Conservation (phyloP, 2,797 vertebrate genomes). For the Sebastes miniatus region DNA sequence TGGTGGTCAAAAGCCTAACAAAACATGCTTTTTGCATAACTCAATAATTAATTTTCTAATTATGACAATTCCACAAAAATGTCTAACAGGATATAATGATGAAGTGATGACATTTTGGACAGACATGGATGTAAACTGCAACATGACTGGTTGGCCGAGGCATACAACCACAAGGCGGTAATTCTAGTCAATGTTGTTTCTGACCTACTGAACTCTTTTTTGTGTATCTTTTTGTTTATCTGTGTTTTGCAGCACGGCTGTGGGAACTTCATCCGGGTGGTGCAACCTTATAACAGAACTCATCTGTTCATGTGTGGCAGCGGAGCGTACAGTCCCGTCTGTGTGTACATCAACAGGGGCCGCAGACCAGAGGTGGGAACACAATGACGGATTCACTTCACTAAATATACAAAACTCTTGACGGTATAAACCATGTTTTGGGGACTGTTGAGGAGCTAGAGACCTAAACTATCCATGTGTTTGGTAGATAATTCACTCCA, state of each 20-base stretch:
- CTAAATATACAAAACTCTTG: slow-evolving; percentile 20
- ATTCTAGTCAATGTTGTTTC: too few species aligned
- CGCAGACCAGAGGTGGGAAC: slow-evolving; percentile 90
- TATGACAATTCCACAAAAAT: too few species aligned
- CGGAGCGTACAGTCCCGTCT: slow-evolving; percentile 95
- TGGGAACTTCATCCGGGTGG: slow-evolving; percentile 95
- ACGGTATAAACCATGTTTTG: not conserved
- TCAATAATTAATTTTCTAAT: too few species aligned
- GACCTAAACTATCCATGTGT: not conserved
- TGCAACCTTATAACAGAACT: slow-evolving; percentile 94
- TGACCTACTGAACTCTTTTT: not conserved
- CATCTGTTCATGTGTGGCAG: slow-evolving; percentile 97
- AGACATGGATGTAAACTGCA: too few species aligned
- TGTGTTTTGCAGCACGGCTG: slow-evolving; percentile 88
- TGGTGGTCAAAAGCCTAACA: too few species aligned
- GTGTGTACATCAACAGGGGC: slow-evolving; percentile 93
- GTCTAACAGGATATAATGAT: too few species aligned
- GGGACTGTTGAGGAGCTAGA: not conserved
- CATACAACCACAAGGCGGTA: too few species aligned
- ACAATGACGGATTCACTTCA: not conserved
- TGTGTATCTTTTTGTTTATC: not conserved
- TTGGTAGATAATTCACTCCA: not conserved
- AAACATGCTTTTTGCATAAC: too few species aligned
- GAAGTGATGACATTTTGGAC: too few species aligned
- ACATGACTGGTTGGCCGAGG: too few species aligned